phyloP scores from a whole-genome alignment of 2,113 vertebrate genomes.

The Myotis davidii region DNA sequence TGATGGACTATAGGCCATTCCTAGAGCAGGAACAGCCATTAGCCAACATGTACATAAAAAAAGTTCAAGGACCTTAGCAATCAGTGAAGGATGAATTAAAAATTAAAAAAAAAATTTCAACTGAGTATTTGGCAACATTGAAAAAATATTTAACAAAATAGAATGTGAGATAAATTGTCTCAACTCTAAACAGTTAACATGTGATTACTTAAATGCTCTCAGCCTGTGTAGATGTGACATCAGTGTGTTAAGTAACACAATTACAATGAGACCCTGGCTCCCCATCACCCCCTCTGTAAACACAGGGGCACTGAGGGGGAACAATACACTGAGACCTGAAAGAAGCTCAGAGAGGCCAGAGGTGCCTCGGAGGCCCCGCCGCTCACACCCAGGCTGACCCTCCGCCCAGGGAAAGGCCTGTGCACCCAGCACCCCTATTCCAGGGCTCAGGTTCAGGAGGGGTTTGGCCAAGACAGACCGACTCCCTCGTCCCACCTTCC shows the following conservation, averaged over 20 bases:
- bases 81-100: not conserved
- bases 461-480: rapidly evolving
- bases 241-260: not conserved
- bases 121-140: too few species aligned
- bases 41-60: not conserved
- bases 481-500: not conserved
- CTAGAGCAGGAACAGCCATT: not conserved
- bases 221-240: not conserved
- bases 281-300: not conserved
- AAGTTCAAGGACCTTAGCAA: not conserved
- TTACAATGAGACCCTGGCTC: not conserved
- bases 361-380: too few species aligned
- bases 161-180: too few species aligned
- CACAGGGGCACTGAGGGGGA: not conserved
- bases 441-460: not conserved
- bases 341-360: too few species aligned
- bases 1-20: rapidly evolving
- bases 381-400: not conserved
- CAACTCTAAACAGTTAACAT: too few species aligned
- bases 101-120: not conserved
- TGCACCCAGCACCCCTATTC: not conserved
- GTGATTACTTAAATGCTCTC: not conserved
- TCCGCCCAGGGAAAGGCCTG: rapidly evolving
- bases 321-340: not conserved
- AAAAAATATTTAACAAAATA: too few species aligned